Evolutionary conservation across 1,140 invertebrate genomes (phyloP).

Genomic region (Drosophila sproati): DNA sequence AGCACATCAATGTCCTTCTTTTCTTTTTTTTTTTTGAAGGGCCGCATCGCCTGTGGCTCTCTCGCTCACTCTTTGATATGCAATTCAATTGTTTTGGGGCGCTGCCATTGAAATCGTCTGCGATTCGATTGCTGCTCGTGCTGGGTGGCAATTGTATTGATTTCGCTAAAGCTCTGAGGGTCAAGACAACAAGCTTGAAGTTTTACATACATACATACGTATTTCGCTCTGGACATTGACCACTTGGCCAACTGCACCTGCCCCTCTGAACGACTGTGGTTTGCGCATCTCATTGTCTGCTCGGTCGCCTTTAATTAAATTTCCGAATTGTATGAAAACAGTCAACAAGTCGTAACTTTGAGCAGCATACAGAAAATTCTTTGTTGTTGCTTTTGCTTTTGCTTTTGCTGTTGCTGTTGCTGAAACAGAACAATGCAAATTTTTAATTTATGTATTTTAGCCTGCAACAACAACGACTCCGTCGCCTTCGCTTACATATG

Average conservation of each 20-base stretch:
- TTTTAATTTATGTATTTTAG: conserved; percentile 84
- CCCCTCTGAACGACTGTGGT: conserved; percentile 23
- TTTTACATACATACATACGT: conserved; percentile 33
- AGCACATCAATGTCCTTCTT: conserved; percentile 76
- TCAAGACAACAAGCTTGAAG: conserved; percentile 38
- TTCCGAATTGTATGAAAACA: conserved; percentile 83
- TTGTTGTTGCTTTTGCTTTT: conserved; percentile 37
- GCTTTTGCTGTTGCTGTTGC: conserved; percentile 45
- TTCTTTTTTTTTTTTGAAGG: conserved; percentile 27
- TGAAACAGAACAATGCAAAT: conserved; percentile 84
- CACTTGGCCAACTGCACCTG: conserved; percentile 59
- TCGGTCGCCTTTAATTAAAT: conserved; percentile 82
- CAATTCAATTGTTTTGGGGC: conserved; percentile 79
- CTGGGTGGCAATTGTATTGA: conserved; percentile 83
- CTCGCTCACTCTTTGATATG: conserved; percentile 62
- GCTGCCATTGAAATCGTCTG: conserved; percentile 17
- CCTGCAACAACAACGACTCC: conserved; percentile 59
- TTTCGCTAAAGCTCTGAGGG: conserved; percentile 53
- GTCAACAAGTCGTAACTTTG: conserved; percentile 81
- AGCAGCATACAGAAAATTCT: conserved; percentile 53
- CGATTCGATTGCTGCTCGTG: conserved; percentile 32
- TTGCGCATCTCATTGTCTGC: conserved; percentile 77
- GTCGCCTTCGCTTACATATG: conserved; percentile 72
- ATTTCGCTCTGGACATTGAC: conserved; percentile 5
- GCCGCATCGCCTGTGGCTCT: conserved; percentile 42